Percentiles rank a stretch among this genome's conserved stretches.
These are phyloP conservation scores for Taphrorychus bicolor DNA, from an alignment of 2,888 invertebrate genomes.

Conservation along the genomic window DNA sequence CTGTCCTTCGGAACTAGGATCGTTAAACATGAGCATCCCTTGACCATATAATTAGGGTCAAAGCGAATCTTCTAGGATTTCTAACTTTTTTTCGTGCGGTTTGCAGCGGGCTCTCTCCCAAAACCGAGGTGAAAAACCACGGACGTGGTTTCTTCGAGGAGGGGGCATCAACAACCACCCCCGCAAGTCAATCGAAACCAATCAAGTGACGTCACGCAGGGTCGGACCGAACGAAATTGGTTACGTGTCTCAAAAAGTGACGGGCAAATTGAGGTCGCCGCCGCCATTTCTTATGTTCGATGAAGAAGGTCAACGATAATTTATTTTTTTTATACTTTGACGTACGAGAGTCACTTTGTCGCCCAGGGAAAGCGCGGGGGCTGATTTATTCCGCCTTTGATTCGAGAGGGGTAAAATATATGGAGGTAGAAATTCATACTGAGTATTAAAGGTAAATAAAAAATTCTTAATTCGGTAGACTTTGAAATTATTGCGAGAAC, in stretches of 20 bases:
- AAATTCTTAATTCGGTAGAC: too few species aligned
- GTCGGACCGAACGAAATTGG: not conserved
- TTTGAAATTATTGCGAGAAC: too few species aligned
- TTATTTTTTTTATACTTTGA: constrained; percentile 7
- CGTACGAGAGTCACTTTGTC: not conserved
- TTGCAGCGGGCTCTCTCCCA: not conserved
- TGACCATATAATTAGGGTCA: constrained; percentile 29
- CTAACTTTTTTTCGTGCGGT: too few species aligned
- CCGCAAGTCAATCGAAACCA: not conserved
- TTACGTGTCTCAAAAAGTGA: not conserved
- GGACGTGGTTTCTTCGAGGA: too few species aligned
- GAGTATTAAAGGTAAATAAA: too few species aligned
- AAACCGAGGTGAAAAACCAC: too few species aligned
- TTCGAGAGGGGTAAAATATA: too few species aligned
- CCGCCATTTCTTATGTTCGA: not conserved
- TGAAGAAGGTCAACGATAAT: constrained; percentile 5
- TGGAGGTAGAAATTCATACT: too few species aligned
- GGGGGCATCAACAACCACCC: not conserved
- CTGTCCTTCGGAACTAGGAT: not conserved
- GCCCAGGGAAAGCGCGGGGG: not conserved
- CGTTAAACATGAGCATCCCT: constrained; percentile 25
- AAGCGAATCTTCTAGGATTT: constrained; percentile 17
- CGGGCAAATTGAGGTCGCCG: not conserved
- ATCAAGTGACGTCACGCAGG: not conserved
- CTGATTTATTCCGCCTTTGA: not conserved